Percentiles rank a stretch among this genome's conserved stretches.
phyloP scores from a whole-genome alignment of 2,888 invertebrate genomes.

The Polylopha cassiicola region DNA sequence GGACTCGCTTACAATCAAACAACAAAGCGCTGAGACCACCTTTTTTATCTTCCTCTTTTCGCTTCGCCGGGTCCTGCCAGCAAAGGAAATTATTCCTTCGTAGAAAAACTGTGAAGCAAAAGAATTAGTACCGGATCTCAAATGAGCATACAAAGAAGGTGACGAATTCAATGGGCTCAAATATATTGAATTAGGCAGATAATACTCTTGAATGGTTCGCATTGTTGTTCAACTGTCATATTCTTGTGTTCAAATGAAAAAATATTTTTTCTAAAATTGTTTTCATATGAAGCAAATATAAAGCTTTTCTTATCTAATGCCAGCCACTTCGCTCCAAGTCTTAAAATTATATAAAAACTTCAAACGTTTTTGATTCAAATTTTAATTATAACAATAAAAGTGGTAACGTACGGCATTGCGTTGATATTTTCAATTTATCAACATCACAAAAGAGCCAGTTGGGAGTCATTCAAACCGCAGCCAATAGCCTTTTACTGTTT shows the following conservation, averaged over 20 bases:
- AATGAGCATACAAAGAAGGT: constrained; percentile 51
- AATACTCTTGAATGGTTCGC: constrained; percentile 6
- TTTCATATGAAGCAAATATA: too few relatives aligned
- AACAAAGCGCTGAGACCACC: constrained; percentile 58
- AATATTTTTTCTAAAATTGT: neutral
- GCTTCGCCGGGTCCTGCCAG: constrained; percentile 54
- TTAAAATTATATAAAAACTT: too few relatives aligned
- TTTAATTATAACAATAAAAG: too few relatives aligned
- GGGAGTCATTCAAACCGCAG: too few relatives aligned
- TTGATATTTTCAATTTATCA: too few relatives aligned
- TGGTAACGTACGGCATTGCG: too few relatives aligned
- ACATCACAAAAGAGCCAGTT: too few relatives aligned
- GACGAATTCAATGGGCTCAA: constrained; percentile 34
- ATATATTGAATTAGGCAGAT: constrained; percentile 20
- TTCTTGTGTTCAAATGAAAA: neutral
- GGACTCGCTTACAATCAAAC: constrained; percentile 38
- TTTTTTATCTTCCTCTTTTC: constrained; percentile 65
- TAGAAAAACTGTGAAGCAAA: constrained; percentile 48
- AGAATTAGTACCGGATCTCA: constrained; percentile 44
- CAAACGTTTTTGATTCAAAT: too few relatives aligned
- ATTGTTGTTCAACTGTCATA: constrained; percentile 9
- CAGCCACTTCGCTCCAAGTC: too few relatives aligned
- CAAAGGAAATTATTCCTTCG: constrained; percentile 60
- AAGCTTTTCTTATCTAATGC: too few relatives aligned
- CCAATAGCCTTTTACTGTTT: too few relatives aligned